phyloP scores from a whole-genome alignment of 2,797 vertebrate genomes.

The Pangasius mekongensis region DNA sequence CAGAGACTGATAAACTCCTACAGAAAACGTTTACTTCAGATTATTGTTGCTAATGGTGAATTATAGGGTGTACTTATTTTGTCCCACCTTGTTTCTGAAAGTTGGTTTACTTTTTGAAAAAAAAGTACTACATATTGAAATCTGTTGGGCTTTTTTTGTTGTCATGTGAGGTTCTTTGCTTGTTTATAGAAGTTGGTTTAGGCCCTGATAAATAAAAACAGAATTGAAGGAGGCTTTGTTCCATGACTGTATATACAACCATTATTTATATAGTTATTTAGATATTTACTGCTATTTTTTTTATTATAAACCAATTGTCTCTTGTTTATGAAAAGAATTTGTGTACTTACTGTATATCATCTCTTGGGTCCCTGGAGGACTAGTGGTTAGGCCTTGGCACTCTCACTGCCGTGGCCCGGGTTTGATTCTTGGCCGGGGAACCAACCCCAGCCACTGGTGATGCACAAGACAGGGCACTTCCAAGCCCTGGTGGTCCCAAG shows the following conservation, averaged over 20 bases:
- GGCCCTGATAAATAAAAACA: background rate
- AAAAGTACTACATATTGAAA: background rate
- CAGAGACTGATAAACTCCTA: too few relatives aligned
- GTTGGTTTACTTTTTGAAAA: background rate
- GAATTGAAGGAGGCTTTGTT: background rate
- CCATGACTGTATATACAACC: background rate
- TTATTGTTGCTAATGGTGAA: background rate
- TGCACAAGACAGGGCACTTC: too few relatives aligned
- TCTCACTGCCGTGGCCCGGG: too few relatives aligned
- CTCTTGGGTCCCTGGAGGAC: background rate
- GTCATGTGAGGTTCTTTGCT: too few relatives aligned
- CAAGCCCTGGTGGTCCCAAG: too few relatives aligned
- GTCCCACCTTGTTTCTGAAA: background rate
- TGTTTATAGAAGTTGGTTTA: background rate
- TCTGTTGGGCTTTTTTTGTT: background rate
- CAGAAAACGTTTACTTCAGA: too few relatives aligned
- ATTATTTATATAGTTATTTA: background rate
- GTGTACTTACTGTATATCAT: background rate
- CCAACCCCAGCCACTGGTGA: too few relatives aligned
- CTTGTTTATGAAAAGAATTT: background rate
- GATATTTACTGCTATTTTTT: background rate
- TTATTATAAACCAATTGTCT: background rate
- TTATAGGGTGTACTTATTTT: background rate
- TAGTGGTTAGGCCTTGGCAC: too few relatives aligned
- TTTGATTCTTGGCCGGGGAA: too few relatives aligned